These are phyloP conservation scores for Psophia crepitans DNA, from an alignment of 2,113 vertebrate genomes.

Conservation along the genomic window DNA sequence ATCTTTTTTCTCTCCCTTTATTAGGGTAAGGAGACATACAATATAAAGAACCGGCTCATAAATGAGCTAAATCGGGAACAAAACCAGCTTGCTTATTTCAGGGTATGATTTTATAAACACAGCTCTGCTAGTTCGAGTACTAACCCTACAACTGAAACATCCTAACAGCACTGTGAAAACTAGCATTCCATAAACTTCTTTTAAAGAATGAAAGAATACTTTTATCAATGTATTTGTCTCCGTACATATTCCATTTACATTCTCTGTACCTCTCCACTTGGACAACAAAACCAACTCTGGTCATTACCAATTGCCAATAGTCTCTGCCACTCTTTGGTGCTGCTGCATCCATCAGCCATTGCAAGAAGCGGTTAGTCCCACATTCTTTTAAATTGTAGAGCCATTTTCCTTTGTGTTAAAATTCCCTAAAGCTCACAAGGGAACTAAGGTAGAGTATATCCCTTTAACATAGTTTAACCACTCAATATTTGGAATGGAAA, in stretches of 20 bases:
- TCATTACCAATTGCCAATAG: background rate
- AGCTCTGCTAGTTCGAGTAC: background rate
- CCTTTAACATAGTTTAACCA: constrained; percentile 24
- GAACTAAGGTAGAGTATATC: background rate
- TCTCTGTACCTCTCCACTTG: background rate
- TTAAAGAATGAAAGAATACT: background rate
- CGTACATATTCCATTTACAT: background rate
- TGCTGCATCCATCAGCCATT: background rate
- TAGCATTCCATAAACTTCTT: background rate
- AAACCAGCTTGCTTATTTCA: background rate
- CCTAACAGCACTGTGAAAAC: background rate
- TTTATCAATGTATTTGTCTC: background rate
- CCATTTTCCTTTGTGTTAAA: constrained; percentile 36
- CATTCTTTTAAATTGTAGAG: background rate
- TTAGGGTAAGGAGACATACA: background rate
- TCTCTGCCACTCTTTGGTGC: background rate
- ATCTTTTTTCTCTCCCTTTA: background rate
- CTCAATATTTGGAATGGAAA: constrained; percentile 40
- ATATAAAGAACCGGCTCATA: background rate
- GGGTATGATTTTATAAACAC: background rate
- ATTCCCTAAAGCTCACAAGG: background rate
- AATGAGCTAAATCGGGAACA: background rate
- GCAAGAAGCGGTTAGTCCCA: background rate
- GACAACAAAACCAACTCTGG: background rate
- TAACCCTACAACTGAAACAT: background rate